Percentiles rank a stretch among this genome's conserved stretches.
These are phyloP conservation scores for Hycleus cichorii DNA, from an alignment of 1,140 invertebrate species.

Conservation along the genomic window DNA sequence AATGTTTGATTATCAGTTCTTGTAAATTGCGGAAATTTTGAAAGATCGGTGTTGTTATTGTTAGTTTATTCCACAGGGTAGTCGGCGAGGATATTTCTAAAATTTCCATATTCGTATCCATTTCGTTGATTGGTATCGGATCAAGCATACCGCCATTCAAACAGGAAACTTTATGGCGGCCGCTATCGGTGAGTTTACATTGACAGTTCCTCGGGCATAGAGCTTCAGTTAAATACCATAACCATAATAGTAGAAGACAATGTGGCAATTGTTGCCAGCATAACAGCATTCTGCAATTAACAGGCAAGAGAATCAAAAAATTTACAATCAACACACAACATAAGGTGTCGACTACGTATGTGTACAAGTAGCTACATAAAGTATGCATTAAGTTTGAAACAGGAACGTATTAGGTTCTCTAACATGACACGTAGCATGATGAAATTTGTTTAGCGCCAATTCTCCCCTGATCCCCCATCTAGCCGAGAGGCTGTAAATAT, in stretches of 20 bases:
- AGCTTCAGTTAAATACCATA: slow-evolving; percentile 31
- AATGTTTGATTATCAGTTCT: slow-evolving; percentile 65
- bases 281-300: slow-evolving; percentile 35
- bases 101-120: slow-evolving; percentile 57
- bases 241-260: slow-evolving; percentile 34
- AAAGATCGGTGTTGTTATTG: slow-evolving; percentile 65
- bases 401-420: background rate
- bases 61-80: slow-evolving; percentile 50
- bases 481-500: no score
- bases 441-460: background rate
- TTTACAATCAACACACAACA: no score
- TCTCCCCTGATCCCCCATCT: no score
- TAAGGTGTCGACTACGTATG: no score
- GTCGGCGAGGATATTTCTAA: slow-evolving; percentile 61
- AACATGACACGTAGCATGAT: slow-evolving; percentile 2
- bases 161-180: slow-evolving; percentile 39
- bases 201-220: slow-evolving; percentile 39
- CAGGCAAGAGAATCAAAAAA: background rate
- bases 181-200: slow-evolving; percentile 30
- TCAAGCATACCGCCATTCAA: slow-evolving; percentile 52
- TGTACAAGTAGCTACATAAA: background rate
- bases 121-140: slow-evolving; percentile 51
- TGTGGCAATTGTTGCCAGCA: slow-evolving; percentile 29
- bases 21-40: slow-evolving; percentile 59
- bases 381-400: background rate